Evolutionary conservation across 2,797 vertebrate species (phyloP).

Genomic region (Crocidura indochinensis): DNA sequence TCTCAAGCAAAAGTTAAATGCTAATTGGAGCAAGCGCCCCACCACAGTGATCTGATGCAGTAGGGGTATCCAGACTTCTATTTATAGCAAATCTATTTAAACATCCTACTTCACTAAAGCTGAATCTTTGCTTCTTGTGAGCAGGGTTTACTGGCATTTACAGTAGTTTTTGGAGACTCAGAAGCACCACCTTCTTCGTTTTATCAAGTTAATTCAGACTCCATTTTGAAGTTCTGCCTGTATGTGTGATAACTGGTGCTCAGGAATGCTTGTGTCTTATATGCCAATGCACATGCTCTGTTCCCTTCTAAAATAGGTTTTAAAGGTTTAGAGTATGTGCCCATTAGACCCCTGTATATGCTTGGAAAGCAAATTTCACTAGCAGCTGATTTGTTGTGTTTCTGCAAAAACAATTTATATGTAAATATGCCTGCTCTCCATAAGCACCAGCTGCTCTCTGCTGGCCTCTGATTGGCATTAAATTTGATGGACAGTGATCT

Average conservation of each 20-base stretch:
- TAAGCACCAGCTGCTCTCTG: not conserved
- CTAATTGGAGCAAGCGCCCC: conserved; percentile 8
- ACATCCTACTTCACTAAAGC: conserved; percentile 15
- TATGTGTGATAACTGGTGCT: accelerated
- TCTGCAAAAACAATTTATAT: conserved; percentile 83
- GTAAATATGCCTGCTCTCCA: conserved; percentile 65
- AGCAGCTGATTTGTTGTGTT: conserved; percentile 40
- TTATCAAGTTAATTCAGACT: not conserved
- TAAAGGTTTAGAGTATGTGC: conserved; percentile 66
- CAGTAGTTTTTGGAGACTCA: not conserved
- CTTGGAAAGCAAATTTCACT: conserved; percentile 65
- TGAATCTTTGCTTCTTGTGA: not conserved
- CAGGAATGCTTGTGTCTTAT: conserved; percentile 49
- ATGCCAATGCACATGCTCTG: not conserved
- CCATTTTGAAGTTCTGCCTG: not conserved
- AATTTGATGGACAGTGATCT: conserved; percentile 58
- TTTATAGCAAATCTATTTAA: conserved; percentile 74
- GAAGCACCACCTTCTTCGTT: not conserved
- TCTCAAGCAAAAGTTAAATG: conserved; percentile 57
- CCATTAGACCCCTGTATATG: conserved; percentile 42
- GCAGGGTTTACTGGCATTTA: not conserved
- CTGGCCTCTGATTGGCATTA: conserved; percentile 45
- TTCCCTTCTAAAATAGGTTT: conserved; percentile 70
- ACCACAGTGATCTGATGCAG: not conserved
- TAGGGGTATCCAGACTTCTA: conserved; percentile 41